Percentiles rank a stretch among this genome's conserved stretches.
Conservation (phyloP, 2,113 vertebrate species). For the Stigmatopora nigra region DNA sequence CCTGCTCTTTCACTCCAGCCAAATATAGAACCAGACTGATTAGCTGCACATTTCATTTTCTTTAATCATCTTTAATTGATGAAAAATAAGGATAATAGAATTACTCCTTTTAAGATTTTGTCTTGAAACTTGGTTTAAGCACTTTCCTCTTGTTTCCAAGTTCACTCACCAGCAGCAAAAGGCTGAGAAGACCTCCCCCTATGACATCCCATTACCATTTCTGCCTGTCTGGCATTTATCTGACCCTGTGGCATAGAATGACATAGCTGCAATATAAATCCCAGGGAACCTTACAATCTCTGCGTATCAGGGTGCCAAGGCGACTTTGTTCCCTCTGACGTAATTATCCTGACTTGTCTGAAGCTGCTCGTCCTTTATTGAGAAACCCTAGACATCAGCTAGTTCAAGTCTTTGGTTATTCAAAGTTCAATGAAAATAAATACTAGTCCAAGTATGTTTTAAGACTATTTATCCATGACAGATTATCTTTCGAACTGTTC, state of each 20-base stretch:
- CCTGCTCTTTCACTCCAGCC: not conserved
- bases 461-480: not conserved
- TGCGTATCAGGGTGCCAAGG: constrained; percentile 5
- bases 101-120: not conserved
- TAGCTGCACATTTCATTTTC: not conserved
- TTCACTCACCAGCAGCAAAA: constrained; percentile 20
- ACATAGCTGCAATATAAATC: constrained; percentile 13
- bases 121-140: not conserved
- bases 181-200: constrained; percentile 24
- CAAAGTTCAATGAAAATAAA: constrained; percentile 3
- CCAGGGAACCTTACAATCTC: constrained; percentile 7
- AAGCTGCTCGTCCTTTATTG: not conserved
- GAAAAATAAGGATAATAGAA: not conserved
- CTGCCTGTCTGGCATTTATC: constrained; percentile 37
- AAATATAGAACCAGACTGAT: not conserved
- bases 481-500: not conserved
- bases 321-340: not conserved
- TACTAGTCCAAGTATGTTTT: not conserved
- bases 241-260: constrained; percentile 3
- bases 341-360: not conserved
- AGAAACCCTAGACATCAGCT: constrained; percentile 8
- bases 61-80: not conserved
- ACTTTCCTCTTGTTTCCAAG: constrained; percentile 23
- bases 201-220: constrained; percentile 43
- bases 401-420: not conserved